Base-by-base conservation (phyloP, 2,888 invertebrate species). In the Morpho deidamia region DNA sequence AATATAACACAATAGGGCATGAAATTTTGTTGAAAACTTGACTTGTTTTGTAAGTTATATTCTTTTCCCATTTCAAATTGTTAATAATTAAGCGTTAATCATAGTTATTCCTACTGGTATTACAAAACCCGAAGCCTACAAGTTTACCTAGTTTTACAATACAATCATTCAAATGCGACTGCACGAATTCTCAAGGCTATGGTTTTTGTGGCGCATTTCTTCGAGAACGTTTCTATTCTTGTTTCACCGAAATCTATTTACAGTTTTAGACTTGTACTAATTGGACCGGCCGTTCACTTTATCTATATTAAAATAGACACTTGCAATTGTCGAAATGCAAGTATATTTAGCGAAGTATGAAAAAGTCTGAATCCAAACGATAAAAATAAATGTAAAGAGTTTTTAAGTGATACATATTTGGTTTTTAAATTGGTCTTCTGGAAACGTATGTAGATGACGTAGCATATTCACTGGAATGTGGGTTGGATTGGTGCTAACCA, bases 131-230 rank as follows among this genome's bases (percentile, higher is more conserved):
- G 33, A 37, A 11, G n/a, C 14, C 33, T n/a, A 14, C 37, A 0
- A 41, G 38, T n/a, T 42, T n/a, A 11, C 9, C 32, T 43, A 38
- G 7, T 37, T 38, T 23, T 1, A 23, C 44, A 35, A 44, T 23
- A 5, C 33, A 35, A 52, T 44, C 23, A 56, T 45, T 48, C 35
- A 42, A 51, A 12, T 38, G 14, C 48, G 45, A 49, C 46, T 43
- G 53, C 51, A 49, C 53, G 51, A 53, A 35, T 45, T 56, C 12
- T 53, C 56, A 59, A 56, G 59, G 53, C 43, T 56, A 51, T 9
- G 14, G 37, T 56, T 59, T 54, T 56, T 55, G 49, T 58, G 43
- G 49, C 39, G 46, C 49, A 55, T 58, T 58, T 56, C 51, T 54
- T 41, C 51, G 40, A 47, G 44, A 44, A 38, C 58, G 44, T 51